Evolutionary conservation across 1,140 invertebrate genomes (phyloP), one percentile per base, ranked within the genome.

Genomic region (Nilaparvata lugens): DNA sequence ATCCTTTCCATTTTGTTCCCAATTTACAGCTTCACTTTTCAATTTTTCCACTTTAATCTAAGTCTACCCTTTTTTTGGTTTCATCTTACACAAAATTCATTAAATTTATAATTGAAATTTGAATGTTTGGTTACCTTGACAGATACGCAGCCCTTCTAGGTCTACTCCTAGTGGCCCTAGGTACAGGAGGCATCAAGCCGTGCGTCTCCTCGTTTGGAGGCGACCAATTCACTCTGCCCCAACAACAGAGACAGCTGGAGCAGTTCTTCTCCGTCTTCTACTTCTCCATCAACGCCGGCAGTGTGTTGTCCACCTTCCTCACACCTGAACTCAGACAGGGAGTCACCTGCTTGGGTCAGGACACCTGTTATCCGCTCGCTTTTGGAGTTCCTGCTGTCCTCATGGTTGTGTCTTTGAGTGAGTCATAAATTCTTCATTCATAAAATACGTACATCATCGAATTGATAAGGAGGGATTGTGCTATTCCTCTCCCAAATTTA

Each of bases 181-280:
- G 94, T 1, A 95, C 93, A 0, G 97, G 95, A 9, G 93, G 96
- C 2, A 98, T 99, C 67, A 99, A 99, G 71, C 95, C 97, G 0
- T 98, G 95, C 71, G 95, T 98, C 0, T 84, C 92, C 0, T 90
- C 96, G 0, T 98, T 98, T 73, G 97, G 96, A 16, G 96, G 93
- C 0, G 96, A 98, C 75, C 96, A 99, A 76, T 96, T 95, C 71
- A 76, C 81, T 62, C 65, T 91, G 38, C 91, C 91, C 0, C 81
- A 86, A 68, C 90, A 88, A 74, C 83, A 82, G 67, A 74, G 74
- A 60, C 83, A 93, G 68, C 73, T 95, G 42, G 80, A 83, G 1
- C 83, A 83, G 58, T 97, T 93, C 76, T 97, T 97, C 74, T 95
- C 92, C 0, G 74, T 95, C 0, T 97, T 96, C 72, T 96, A 97